Evolutionary conservation across 2,797 vertebrate species (phyloP).

Genomic region (Lagorchestes hirsutus): DNA sequence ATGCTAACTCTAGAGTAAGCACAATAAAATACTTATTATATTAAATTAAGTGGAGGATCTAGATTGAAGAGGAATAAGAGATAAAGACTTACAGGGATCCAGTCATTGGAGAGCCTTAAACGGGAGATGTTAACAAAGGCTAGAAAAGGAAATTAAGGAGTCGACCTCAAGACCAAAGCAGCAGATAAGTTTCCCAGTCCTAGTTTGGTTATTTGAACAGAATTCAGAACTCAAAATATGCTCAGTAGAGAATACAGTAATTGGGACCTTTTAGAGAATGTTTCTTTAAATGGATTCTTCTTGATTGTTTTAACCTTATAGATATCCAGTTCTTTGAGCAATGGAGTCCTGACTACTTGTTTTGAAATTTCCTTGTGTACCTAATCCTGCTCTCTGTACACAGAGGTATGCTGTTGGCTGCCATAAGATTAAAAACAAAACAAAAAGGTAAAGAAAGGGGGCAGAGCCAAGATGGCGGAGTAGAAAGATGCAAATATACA

Average conservation of each 20-base stretch:
- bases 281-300: not conserved
- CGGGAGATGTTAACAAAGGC: not conserved
- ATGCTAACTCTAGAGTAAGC: not conserved
- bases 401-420: not conserved
- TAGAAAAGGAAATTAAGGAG: conserved; percentile 26
- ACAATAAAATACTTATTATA: not conserved
- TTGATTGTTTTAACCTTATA: not conserved
- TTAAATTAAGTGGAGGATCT: not conserved
- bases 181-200: not conserved
- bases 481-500: too few relatives aligned
- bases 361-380: not conserved
- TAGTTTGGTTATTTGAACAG: not conserved
- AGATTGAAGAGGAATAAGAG: not conserved
- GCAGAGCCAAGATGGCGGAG: too few relatives aligned
- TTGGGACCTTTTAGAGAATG: conserved; percentile 30
- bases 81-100: conserved; percentile 27
- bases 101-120: conserved; percentile 6
- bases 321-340: not conserved
- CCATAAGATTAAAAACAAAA: not conserved
- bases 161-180: conserved; percentile 11
- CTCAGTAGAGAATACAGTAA: conserved; percentile 44
- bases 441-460: too few relatives aligned
- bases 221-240: conserved; percentile 34
- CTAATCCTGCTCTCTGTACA: not conserved
- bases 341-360: not conserved